Evolutionary conservation across 2,888 invertebrate species (phyloP), one percentile per base, ranked within the genome.

Genomic region (Conistra vaccinii): DNA sequence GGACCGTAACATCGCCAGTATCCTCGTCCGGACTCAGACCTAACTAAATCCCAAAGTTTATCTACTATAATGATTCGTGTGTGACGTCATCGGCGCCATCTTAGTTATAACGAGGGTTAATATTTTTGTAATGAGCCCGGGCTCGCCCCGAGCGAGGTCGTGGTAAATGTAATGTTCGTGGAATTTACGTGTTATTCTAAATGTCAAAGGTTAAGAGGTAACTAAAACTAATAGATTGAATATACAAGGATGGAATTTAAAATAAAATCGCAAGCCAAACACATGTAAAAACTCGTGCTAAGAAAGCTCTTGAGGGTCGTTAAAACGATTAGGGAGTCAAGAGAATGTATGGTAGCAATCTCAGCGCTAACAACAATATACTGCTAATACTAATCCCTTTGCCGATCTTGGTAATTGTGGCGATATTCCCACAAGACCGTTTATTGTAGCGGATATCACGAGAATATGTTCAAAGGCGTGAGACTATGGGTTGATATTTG

Each of bases 81-180:
- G 14, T 69, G 82, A 81, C 69, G 78, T 67, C 69, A 61, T n/a
- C 48, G 66, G 26, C 82, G 62, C 63, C 82, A 71, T 68, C 63
- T 70, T 85, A 58, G 61, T 69, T 51, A 66, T 73, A 74, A 78
- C 73, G 39, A 85, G 83, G 86, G 70, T 72, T 83, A 75, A 85
- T 83, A 83, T 85, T 85, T 78, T 74, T 68, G 65, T 75, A 73
- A 82, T 78, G 78, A 68, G 58, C 69, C 72, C 53, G 26, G 51
- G n/a, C 67, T 57, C 42, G 67, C 69, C 69, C 53, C 48, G 51
- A 63, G 71, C 78, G 65, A 69, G 78, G 78, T 67, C 79, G 48
- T 42, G 57, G 42, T 78, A 58, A 78, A 71, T 61, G 39, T 65
- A 71, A 71, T 68, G 55, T 75, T 83, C 71, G 20, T 35, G n/a